Evolutionary conservation across 2,797 vertebrate species (phyloP), one percentile per base, ranked within the genome.

Genomic region (Sebastes minor): DNA sequence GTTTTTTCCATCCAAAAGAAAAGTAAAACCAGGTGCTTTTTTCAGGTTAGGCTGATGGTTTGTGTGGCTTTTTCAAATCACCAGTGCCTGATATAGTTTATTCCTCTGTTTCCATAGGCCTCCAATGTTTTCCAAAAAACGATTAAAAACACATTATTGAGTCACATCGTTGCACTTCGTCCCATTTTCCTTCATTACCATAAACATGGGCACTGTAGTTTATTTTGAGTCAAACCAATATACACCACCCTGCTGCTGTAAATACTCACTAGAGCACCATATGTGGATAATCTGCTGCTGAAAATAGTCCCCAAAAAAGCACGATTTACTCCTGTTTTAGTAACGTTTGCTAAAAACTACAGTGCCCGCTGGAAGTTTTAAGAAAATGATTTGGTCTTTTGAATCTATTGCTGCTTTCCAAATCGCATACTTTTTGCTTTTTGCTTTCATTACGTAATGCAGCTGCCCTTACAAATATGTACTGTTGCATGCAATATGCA

Each of bases 1-100:
- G 42, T 70, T 82, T 85, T 75, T 85, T 75, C 16, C 12, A 74
- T 32, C 52, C 27, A 22, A 60, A 64, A 35, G 32, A 80, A 81
- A 42, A 72, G 10, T 49, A 14, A 46, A 53, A 32, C 8, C 11
- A 23, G 53, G 63, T 33, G 9, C 2, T 22, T 67, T 59, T 70
- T 74, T 60, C 35, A 64, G 66, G 33, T 75, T 12, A 13, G 28
- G 65, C 14, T 32, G 22, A 74, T 53, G 22, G 23, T 62, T 69
- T 2, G 8, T 38, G 7, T 25, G 52, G 66, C 14, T 27, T 53
- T 35, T 71, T 65, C 5, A 74, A 55, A 64, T 52, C 56, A 13
- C 8, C 53, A 13, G 22, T 27, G 13, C 3, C 16, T 42, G 52
- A 59, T 64, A 18, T 14, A 3, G 13, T 64, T 69, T 52, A 18